phyloP scores from a whole-genome alignment of 2,113 vertebrate species.

The Malurus elegans region DNA sequence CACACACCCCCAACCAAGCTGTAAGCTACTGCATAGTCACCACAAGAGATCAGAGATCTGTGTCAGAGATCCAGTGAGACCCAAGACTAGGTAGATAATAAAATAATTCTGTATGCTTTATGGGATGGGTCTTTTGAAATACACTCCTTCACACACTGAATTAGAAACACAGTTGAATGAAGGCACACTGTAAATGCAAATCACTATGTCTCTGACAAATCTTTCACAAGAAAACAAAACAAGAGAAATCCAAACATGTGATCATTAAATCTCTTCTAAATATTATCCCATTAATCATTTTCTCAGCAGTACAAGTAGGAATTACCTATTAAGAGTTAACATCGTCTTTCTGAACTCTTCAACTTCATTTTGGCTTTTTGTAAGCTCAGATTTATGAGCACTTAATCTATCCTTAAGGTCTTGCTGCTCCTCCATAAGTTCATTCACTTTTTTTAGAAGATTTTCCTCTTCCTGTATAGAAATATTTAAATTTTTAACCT shows the following conservation, averaged over 20 bases:
- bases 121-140: neutral
- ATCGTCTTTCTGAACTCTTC: slow-evolving; percentile 78
- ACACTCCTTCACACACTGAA: neutral
- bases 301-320: neutral
- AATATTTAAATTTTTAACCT: neutral
- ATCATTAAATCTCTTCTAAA: neutral
- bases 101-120: neutral
- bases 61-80: neutral
- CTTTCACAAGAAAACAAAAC: neutral
- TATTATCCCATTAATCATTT: neutral
- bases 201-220: neutral
- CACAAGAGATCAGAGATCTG: neutral
- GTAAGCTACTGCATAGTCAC: neutral
- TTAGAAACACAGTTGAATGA: neutral
- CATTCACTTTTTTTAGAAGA: slow-evolving; percentile 74
- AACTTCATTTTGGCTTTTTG: slow-evolving; percentile 74
- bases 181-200: neutral
- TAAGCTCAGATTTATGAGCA: slow-evolving; percentile 72
- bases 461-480: slow-evolving; percentile 78
- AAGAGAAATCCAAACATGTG: neutral
- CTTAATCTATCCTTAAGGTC: slow-evolving; percentile 72
- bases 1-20: rapidly evolving
- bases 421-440: slow-evolving; percentile 68
- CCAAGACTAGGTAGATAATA: neutral
- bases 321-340: slow-evolving; percentile 80